Base-by-base conservation (phyloP, 2,888 invertebrate genomes). In the Lasius fuliginosus region DNA sequence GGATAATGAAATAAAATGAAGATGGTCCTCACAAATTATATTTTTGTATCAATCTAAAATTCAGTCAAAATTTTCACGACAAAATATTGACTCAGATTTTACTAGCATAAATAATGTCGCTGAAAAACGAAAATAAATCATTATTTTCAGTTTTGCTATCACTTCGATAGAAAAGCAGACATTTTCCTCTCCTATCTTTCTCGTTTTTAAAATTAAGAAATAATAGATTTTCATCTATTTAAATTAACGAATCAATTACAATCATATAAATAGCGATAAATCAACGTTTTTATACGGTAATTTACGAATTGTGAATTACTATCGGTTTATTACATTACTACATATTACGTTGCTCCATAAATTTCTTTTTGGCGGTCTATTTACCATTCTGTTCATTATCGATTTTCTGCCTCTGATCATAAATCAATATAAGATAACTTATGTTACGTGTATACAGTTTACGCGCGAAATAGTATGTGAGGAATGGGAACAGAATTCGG, bases 401-500 rank as follows among this genome's bases (percentile, higher is more conserved):
- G 42, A 69, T 79, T 33, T n/a, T 73, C 12, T 56, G 1, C 42
- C 30, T 8, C 30, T 8, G 77, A 69, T 79, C 60, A 30, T 58
- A 71, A 71, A 71, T 42, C 56, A 58, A 8, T 23, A 23, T n/a
- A 58, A 68, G 15, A 68, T 71, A 73, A 46, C 33, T 73, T 58
- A 42, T 77, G 40, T 30, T 23, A 6, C 42, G 15, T 33, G 73
- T 8, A 6, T 60, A 73, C 3, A 56, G 42, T 58, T 77, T 27
- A 15, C 15, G 58, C 23, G 18, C 4, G 33, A 60, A 56, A 58
- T 73, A 46, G 30, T 71, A 58, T 11, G 36, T 23, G 23, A 69
- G 40, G 30, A 69, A 4, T 42, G 36, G 40, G 69, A 18, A 23
- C 8, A 6, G 3, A 46, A 81, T 82, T 82, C 62, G 74, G 86